Evolutionary conservation across 2,113 vertebrate genomes (phyloP).

Genomic region (Daubentonia madagascariensis): DNA sequence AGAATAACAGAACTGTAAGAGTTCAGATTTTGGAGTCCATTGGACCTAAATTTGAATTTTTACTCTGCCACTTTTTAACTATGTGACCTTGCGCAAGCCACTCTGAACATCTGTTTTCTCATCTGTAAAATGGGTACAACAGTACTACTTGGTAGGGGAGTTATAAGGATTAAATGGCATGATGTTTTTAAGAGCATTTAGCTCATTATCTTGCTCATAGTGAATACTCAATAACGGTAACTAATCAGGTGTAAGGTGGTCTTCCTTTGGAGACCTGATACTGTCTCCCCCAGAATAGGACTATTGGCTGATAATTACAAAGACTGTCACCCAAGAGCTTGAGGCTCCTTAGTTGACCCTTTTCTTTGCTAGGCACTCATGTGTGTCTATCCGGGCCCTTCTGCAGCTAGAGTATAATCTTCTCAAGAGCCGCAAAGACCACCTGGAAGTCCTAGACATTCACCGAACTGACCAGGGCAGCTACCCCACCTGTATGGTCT

Average conservation of each 20-base stretch:
- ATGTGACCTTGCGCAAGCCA: background rate
- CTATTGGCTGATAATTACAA: too few relatives aligned
- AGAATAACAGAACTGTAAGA: background rate
- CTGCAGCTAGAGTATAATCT: slow-evolving; percentile 94
- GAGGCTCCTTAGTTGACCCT: background rate
- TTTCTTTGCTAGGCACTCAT: background rate
- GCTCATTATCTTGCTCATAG: too few relatives aligned
- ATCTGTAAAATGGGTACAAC: background rate
- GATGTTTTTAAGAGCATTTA: background rate
- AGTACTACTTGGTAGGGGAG: background rate
- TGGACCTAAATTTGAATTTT: background rate
- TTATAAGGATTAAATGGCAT: background rate
- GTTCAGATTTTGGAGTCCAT: background rate
- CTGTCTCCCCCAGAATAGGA: background rate
- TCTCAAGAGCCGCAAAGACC: slow-evolving; percentile 79
- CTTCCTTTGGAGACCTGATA: background rate
- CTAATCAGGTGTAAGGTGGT: too few relatives aligned
- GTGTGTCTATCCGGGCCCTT: background rate
- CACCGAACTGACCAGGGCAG: slow-evolving; percentile 88
- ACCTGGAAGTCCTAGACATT: slow-evolving; percentile 84
- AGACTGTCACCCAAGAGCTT: background rate
- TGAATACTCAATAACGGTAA: background rate
- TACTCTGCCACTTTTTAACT: background rate
- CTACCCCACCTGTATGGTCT: slow-evolving; percentile 89
- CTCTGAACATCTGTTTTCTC: background rate